Conservation (phyloP, 2,888 invertebrate species). For the Conomelus anceps region DNA sequence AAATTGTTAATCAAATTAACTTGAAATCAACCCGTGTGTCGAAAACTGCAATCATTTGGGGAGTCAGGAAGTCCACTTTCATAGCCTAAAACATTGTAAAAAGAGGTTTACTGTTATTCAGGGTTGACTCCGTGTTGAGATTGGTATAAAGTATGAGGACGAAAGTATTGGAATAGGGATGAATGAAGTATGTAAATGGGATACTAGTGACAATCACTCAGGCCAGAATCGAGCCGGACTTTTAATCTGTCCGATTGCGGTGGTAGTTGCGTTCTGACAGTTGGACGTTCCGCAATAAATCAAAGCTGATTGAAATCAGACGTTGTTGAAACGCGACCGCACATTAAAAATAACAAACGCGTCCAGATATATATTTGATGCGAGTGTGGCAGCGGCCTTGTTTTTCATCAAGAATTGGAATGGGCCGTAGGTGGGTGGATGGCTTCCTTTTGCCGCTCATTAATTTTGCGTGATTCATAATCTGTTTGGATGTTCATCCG, state of each 20-base stretch:
- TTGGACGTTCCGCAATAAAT: background rate
- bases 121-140: no score
- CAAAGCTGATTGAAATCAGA: background rate
- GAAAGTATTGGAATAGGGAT: no score
- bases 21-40: no score
- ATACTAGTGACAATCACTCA: background rate
- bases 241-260: background rate
- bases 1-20: no score
- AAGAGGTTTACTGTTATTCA: no score
- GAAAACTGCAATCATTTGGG: no score
- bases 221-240: background rate
- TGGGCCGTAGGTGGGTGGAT: background rate
- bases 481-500: background rate
- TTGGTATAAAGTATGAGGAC: background rate
- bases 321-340: background rate
- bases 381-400: background rate
- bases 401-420: background rate
- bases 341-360: background rate
- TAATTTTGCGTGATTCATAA: background rate
- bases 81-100: no score
- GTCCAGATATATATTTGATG: background rate
- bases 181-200: background rate
- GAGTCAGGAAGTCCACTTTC: no score
- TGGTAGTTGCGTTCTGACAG: background rate
- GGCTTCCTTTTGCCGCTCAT: background rate